Percentiles rank a stretch among this genome's conserved stretches.
These are phyloP conservation scores for Octodonta nipae DNA, from an alignment of 2,888 invertebrate genomes.

Conservation along the genomic window DNA sequence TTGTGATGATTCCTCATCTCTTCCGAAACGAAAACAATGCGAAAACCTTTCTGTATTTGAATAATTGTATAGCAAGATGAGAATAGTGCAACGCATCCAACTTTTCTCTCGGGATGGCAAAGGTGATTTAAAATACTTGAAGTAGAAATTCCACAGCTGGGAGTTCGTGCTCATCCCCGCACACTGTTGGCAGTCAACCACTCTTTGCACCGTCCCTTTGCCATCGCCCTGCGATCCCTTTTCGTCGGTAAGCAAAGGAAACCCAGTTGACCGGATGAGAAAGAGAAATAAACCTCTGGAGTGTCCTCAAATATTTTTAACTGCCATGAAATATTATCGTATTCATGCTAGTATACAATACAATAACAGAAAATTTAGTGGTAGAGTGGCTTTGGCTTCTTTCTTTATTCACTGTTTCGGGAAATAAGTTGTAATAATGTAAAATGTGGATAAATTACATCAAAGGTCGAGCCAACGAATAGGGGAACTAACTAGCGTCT, in stretches of 20 bases:
- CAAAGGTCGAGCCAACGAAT: too few relatives aligned
- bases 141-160: slow-evolving; percentile 10
- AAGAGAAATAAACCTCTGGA: slow-evolving; percentile 30
- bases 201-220: too few relatives aligned
- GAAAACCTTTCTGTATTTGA: too few relatives aligned
- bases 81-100: too few relatives aligned
- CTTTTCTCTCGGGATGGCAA: too few relatives aligned
- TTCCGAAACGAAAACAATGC: too few relatives aligned
- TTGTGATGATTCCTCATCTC: too few relatives aligned
- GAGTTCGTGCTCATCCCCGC: too few relatives aligned
- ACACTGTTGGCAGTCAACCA: too few relatives aligned
- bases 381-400: slow-evolving; percentile 16
- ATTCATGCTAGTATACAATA: slow-evolving; percentile 35
- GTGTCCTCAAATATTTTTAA: slow-evolving; percentile 32
- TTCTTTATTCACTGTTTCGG: slow-evolving; percentile 27
- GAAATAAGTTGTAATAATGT: slow-evolving; percentile 25
- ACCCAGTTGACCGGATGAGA: slow-evolving; percentile 30
- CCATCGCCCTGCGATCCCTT: neutral
- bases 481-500: too few relatives aligned
- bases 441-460: slow-evolving; percentile 12
- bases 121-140: slow-evolving; percentile 14
- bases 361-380: slow-evolving; percentile 26
- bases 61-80: too few relatives aligned
- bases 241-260: slow-evolving; percentile 15
- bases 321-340: slow-evolving; percentile 31